Base-by-base conservation (phyloP, 2,797 vertebrate genomes). In the Typhlichthys subterraneus region DNA sequence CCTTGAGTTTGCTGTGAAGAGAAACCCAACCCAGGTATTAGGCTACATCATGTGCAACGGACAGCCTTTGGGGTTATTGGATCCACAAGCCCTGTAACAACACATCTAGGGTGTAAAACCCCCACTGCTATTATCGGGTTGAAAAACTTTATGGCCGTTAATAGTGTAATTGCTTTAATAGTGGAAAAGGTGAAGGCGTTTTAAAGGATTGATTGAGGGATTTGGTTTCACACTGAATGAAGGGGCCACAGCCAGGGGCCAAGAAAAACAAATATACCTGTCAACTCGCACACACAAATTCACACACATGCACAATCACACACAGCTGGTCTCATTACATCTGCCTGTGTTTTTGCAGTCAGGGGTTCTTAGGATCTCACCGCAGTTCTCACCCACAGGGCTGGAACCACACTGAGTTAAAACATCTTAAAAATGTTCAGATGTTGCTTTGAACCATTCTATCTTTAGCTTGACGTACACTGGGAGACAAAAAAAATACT, bases 211-310 rank as follows among this genome's bases (percentile, higher is more conserved):
- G 87, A 93, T 92, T 86, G 81, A 82, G 74, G 86, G 88, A 88
- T 92, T 89, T 90, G 76, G 85, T 91, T 89, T 89, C 87, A 86
- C 80, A 51, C 80, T 81, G 88, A 87, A 89, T 84, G 84, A 90
- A 83, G 70, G 77, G 84, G 87, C 88, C 86, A 78, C 65, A 77
- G 72, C 80, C 82, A 72, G 75, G 64, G 87, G 83, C 82, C 85
- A 74, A 82, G 70, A 67, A 75, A 88, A 88, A 91, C 87, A 91
- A 87, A 89, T 82, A 84, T 77, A 87, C 65, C 80, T 87, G 77
- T 86, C 81, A 84, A 61, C 67, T 48, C n/a, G 31, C 56, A 59
- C 51, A 53, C 65, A 54, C 19, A 2, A 33, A 23, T 33, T 53
- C 61, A 54, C 45, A 49, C 19, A 15, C 45, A 48, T 53, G 33